A percentile compares a stretch with the other conserved stretches of the same genome.
phyloP scores from a whole-genome alignment of 2,888 invertebrate species.

The Helleia helle region DNA sequence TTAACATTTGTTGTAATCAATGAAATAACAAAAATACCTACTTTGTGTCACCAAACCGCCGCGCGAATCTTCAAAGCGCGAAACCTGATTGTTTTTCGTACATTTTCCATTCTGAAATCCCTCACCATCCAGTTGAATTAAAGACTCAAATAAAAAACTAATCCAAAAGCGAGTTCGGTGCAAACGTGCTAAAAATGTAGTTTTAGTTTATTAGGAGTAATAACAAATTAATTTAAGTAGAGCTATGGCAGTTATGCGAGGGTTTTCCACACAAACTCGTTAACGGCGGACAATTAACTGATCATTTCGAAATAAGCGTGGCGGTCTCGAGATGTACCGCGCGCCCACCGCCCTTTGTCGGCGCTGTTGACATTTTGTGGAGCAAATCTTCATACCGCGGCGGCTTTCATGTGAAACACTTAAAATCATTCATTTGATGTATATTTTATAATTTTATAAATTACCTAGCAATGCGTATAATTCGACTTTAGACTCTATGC shows the following conservation, averaged over 20 bases:
- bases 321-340: conserved; percentile 40
- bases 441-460: conserved; percentile 25
- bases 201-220: conserved; percentile 3
- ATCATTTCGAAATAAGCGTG: conserved; percentile 52
- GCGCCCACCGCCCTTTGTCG: conserved; percentile 50
- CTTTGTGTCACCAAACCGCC: too few species aligned
- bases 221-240: conserved; percentile 6
- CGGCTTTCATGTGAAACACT: conserved; percentile 48
- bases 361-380: conserved; percentile 67
- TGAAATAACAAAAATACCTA: too few species aligned
- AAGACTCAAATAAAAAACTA: neutral
- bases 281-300: conserved; percentile 55
- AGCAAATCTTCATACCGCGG: conserved; percentile 70
- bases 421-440: conserved; percentile 53
- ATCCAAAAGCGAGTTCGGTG: neutral
- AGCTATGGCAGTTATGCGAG: conserved; percentile 15
- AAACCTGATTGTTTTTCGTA: too few species aligned
- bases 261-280: conserved; percentile 32
- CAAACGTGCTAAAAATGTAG: neutral
- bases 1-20: too few species aligned
- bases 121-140: too few species aligned
- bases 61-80: too few species aligned
- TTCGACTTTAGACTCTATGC: conserved; percentile 12
- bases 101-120: too few species aligned
- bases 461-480: conserved; percentile 19